Evolutionary conservation across 2,888 invertebrate species (phyloP), one percentile per base, ranked within the genome.

Genomic region (Carabus problematicus): DNA sequence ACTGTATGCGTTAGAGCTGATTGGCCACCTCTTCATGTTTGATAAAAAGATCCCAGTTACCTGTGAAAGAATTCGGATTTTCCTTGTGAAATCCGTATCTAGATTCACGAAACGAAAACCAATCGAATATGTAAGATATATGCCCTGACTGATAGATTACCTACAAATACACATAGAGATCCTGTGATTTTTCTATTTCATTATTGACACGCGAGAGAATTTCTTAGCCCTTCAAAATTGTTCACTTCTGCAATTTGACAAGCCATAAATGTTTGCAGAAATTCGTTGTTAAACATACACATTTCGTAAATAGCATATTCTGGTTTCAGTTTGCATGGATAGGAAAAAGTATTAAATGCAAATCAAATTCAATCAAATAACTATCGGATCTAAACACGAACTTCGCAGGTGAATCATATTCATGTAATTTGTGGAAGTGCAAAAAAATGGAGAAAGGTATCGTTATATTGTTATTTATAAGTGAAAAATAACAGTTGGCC

Each of bases 41-140:
- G 66, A 66, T 59, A 66, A 66, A 66, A 40, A 58, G 59, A 66
- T 66, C 66, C 66, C 14, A 66, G 66, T 58, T 58, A 66, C 66
- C 66, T 66, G 58, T 49, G 58, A 40, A 52, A 54, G 54, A 49
- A 63, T 63, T 63, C 63, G 63, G 52, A 63, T 63, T 63, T 54
- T 63, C 52, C 18, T 52, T 40, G 16, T 12, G 63, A 54, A 63
- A 63, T 42, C 54, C 63, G 49, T 42, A 63, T 42, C 54, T 18
- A 2, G 39, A 8, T 49, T 12, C 39, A 47, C 16, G 12, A 14
- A n/a, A 29, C 39, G 63, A 54, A 63, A 52, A 49, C 49, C 52
- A 63, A 63, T 18, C 62, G 52, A 49, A 62, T 52, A 52, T 45
- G 29, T 29, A 29, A 29, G 29, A 29, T 29, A 29, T 14, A 12